phyloP scores from a whole-genome alignment of 1,140 invertebrate genomes.

The Meloidogyne floridensis region DNA sequence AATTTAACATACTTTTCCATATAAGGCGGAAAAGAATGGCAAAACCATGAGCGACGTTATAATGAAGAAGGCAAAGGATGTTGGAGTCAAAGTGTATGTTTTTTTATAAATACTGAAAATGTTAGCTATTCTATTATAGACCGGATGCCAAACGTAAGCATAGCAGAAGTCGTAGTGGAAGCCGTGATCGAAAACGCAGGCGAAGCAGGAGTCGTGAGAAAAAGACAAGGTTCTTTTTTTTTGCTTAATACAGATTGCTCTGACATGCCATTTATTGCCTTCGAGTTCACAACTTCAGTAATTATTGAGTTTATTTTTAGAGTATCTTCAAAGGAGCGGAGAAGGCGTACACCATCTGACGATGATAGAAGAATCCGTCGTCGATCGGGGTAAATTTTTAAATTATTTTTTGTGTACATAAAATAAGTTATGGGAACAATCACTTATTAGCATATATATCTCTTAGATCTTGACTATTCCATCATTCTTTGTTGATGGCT shows the following conservation, averaged over 20 bases:
- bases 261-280: too few relatives aligned
- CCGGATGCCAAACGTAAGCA: slow-evolving; percentile 22
- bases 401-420: slow-evolving; percentile 11
- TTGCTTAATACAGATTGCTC: too few relatives aligned
- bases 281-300: neutral
- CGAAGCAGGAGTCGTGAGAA: slow-evolving; percentile 42
- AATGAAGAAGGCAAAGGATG: slow-evolving; percentile 40
- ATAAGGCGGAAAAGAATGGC: slow-evolving; percentile 43
- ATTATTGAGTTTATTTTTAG: slow-evolving; percentile 33
- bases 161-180: slow-evolving; percentile 25
- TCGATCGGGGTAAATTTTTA: slow-evolving; percentile 37
- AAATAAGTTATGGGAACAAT: slow-evolving; percentile 14
- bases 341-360: slow-evolving; percentile 31
- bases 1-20: neutral
- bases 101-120: neutral
- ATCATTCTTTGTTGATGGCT: neutral
- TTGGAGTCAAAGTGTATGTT: slow-evolving; percentile 13
- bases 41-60: slow-evolving; percentile 38
- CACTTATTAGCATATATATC: slow-evolving; percentile 12
- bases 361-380: slow-evolving; percentile 22
- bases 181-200: slow-evolving; percentile 33
- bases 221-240: slow-evolving; percentile 39
- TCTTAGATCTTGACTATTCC: slow-evolving; percentile 11
- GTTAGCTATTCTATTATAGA: neutral
- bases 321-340: slow-evolving; percentile 31